Percentiles rank a stretch among this genome's conserved stretches.
phyloP scores from a whole-genome alignment of 2,888 invertebrate species.

The Cordylochernes scorpioides region DNA sequence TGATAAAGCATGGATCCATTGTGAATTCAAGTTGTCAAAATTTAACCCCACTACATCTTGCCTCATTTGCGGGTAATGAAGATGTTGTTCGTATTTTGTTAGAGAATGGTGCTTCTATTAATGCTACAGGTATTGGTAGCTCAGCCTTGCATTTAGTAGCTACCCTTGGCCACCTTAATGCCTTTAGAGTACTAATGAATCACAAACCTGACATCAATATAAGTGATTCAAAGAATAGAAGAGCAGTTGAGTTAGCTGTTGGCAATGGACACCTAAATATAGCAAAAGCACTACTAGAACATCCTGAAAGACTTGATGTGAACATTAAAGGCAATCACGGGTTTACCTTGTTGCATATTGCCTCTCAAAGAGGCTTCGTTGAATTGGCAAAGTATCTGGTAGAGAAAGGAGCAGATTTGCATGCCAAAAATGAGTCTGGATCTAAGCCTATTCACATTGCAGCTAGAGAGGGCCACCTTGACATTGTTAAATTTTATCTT shows the following conservation, averaged over 20 bases:
- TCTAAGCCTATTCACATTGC: no score
- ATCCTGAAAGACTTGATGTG: no score
- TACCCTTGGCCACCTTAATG: conserved; percentile 37
- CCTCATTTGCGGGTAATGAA: neutral
- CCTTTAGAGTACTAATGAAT: conserved; percentile 31
- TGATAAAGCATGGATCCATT: neutral
- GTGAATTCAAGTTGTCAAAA: neutral
- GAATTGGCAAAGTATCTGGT: conserved; percentile 3
- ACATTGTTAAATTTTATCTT: no score
- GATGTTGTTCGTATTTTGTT: conserved; percentile 32
- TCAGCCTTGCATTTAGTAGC: conserved; percentile 46
- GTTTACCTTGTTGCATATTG: no score
- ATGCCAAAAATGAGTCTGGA: neutral
- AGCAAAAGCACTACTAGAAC: no score
- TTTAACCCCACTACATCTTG: conserved; percentile 1
- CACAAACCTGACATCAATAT: no score
- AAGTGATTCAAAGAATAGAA: no score
- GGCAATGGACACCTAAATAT: no score
- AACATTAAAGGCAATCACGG: no score
- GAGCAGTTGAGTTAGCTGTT: no score
- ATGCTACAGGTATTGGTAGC: conserved; percentile 35
- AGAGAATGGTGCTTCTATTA: conserved; percentile 45
- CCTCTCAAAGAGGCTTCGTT: neutral
- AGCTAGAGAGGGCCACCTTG: no score
- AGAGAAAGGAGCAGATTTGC: neutral